Conservation (phyloP, 2,797 vertebrate genomes). For the Calcarius lapponicus region DNA sequence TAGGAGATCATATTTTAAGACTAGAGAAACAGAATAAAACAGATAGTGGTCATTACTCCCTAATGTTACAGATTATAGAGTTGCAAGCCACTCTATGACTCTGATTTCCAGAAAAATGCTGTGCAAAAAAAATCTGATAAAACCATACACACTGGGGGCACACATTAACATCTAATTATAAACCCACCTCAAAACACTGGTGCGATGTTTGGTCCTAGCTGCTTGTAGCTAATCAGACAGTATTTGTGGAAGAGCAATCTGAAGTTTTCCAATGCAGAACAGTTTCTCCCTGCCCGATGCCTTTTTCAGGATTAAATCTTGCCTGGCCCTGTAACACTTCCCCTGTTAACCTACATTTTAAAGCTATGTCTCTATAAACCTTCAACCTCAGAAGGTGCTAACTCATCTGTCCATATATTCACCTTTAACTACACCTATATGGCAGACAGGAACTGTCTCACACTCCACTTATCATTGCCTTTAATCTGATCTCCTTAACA, state of each 20-base stretch:
- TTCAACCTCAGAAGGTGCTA: not conserved
- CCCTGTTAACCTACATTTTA: not conserved
- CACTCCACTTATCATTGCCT: not conserved
- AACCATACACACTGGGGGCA: not conserved
- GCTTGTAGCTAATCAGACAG: not conserved
- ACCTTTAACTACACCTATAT: not conserved
- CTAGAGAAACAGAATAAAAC: not conserved
- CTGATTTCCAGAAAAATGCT: not conserved
- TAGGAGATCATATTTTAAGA: not conserved
- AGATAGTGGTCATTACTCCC: not conserved
- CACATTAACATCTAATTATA: not conserved
- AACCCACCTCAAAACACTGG: fast-evolving
- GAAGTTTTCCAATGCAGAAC: not conserved
- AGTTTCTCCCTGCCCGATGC: not conserved
- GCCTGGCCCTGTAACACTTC: not conserved
- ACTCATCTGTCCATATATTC: not conserved
- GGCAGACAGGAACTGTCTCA: not conserved
- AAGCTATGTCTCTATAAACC: not conserved
- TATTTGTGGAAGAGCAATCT: not conserved
- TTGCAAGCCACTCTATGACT: not conserved
- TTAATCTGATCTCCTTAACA: not conserved
- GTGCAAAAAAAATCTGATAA: not conserved
- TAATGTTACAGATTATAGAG: not conserved
- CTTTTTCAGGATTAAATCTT: not conserved
- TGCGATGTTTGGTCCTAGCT: not conserved